A percentile compares a stretch with the other conserved stretches of the same genome.
phyloP scores from a whole-genome alignment of 2,888 invertebrate species.

The Cistogaster globosa region DNA sequence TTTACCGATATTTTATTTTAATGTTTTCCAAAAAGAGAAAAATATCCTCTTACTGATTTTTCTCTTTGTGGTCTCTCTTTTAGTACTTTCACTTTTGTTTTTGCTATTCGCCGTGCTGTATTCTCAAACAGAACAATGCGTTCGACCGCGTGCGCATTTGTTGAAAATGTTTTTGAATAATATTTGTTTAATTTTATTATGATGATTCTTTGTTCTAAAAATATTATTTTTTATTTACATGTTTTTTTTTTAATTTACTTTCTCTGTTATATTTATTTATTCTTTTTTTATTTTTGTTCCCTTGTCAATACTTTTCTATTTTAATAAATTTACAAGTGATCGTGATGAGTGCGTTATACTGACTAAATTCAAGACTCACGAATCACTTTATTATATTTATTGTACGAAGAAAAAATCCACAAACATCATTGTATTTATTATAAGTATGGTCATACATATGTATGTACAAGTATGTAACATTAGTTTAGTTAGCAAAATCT shows the following conservation, averaged over 20 bases:
- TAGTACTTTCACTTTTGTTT: constrained; percentile 61
- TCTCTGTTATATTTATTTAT: constrained; percentile 32
- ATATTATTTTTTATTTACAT: constrained; percentile 3
- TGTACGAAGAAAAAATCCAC: constrained; percentile 52
- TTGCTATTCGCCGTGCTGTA: background rate
- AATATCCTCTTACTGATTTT: constrained; percentile 32
- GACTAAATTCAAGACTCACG: constrained; percentile 78
- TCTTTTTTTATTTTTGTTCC: constrained; percentile 4
- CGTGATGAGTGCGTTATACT: constrained; percentile 78
- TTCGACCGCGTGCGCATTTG: constrained; percentile 9
- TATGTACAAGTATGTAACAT: constrained; percentile 21
- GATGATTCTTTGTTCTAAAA: constrained; percentile 32
- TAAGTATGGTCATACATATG: too few relatives aligned
- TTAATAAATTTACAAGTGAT: constrained; percentile 72
- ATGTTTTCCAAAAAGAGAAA: constrained; percentile 12
- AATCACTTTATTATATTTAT: constrained; percentile 76
- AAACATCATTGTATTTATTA: constrained; percentile 34
- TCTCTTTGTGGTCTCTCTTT: constrained; percentile 14
- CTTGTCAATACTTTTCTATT: background rate
- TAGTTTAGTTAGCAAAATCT: constrained; percentile 47
- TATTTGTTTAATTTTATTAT: background rate
- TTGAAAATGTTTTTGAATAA: background rate
- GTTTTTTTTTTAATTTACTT: constrained; percentile 37
- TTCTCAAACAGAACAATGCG: constrained; percentile 13
- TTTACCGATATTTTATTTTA: constrained; percentile 36